Conservation (phyloP, 1,140 invertebrate genomes). For the Adoxophyes honmai region DNA sequence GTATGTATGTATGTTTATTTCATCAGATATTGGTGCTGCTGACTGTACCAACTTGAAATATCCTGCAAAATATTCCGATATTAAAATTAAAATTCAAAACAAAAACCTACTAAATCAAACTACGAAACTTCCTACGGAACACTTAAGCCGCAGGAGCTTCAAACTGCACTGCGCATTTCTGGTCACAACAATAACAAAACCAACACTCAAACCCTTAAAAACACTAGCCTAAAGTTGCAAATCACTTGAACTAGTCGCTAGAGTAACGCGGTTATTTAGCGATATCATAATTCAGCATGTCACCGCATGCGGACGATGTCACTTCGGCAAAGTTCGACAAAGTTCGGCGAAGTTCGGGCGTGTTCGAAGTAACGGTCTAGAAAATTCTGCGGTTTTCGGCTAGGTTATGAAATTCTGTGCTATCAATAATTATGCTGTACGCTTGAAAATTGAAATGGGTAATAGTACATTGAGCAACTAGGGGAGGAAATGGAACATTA, state of each 20-base stretch:
- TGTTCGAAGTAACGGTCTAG: not conserved
- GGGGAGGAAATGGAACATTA: no score
- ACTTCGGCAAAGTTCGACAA: not conserved
- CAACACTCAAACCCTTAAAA: not conserved
- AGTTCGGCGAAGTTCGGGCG: not conserved
- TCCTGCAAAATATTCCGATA: no score
- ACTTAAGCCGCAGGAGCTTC: not conserved
- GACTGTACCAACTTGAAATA: no score
- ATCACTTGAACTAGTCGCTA: not conserved
- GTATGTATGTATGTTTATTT: no score
- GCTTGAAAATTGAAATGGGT: no score
- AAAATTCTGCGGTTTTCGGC: not conserved
- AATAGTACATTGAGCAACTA: no score
- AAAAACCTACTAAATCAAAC: conserved; percentile 2
- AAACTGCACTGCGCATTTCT: conserved; percentile 4
- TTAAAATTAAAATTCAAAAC: no score
- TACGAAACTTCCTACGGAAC: not conserved
- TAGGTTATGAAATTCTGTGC: not conserved
- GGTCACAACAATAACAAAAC: no score
- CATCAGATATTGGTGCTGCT: no score
- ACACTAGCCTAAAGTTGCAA: not conserved
- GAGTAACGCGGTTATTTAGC: not conserved
- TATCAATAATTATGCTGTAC: no score
- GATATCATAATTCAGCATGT: conserved; percentile 6
- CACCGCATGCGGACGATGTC: not conserved